Evolutionary conservation across 2,888 invertebrate genomes (phyloP), one percentile per base, ranked within the genome.

Genomic region (Syritta pipiens): DNA sequence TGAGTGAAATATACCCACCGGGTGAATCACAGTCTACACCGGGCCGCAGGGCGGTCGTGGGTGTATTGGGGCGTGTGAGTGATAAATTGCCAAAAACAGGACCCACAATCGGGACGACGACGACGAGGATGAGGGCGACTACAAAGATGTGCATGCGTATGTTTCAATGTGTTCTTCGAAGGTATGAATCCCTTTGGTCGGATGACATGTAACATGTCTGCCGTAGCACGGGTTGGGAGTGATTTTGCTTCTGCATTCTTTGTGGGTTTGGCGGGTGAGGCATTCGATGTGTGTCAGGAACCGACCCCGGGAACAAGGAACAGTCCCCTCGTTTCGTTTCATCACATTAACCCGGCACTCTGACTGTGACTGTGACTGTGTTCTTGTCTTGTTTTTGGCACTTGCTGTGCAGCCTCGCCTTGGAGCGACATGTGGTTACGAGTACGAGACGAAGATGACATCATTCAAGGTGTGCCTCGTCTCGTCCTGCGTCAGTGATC

Each of bases 11-110:
- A 35, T 63, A 53, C 20, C 24, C 46, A 28, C 24, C 12, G 46
- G 48, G 55, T 55, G 49, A 59, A 71, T 59, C 46, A 24, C 26
- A 28, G 5, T 40, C 12, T 12, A 22, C 44, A n/a, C n/a, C n/a
- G 44, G 48, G 37, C 59, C 22, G 42, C 22, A 35, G 49, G 46
- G 49, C 26, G 42, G 57, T n/a, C 40, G 59, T 14, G 14, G 49
- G 57, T 53, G 44, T 20, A 59, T 57, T 37, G 26, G 51, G 71
- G 63, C 59, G 65, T 71, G 48, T 53, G 65, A 65, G 77, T 77
- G 71, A 77, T 71, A 77, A 71, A 77, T 77, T 77, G 48, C 59
- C 59, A 46, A 71, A 77, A 77, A 53, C 48, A 48, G 48, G 53
- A 42, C 42, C 19, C 32, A n/a, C n/a, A n/a, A n/a, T n/a, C 26